These are phyloP conservation scores for Zygothrica quintamaculata DNA, from an alignment of 2,888 invertebrate genomes.

Conservation along the genomic window DNA sequence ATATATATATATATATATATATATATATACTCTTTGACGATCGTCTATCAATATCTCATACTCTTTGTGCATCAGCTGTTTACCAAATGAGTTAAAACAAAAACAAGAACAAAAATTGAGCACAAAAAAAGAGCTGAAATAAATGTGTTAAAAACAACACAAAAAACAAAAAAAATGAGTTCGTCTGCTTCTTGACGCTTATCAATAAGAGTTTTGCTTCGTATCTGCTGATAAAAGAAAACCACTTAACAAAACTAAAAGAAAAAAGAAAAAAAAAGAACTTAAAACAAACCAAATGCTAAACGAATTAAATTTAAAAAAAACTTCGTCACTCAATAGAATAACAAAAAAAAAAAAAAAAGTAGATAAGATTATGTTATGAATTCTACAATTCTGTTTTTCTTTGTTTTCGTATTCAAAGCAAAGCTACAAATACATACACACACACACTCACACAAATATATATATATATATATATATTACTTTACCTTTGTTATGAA, in stretches of 20 bases:
- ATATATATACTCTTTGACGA: too few relatives aligned
- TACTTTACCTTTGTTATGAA: too few relatives aligned
- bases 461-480: neutral
- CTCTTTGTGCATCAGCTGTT: conserved; percentile 34
- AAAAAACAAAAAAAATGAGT: too few relatives aligned
- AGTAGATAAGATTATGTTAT: conserved; percentile 35
- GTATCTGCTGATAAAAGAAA: conserved; percentile 44
- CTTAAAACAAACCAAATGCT: neutral
- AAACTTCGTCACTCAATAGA: conserved; percentile 29
- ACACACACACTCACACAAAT: neutral
- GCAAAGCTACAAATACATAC: neutral
- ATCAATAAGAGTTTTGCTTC: conserved; percentile 36
- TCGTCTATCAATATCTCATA: too few relatives aligned
- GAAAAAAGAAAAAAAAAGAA: neutral
- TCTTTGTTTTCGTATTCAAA: conserved; percentile 13
- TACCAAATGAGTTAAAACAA: conserved; percentile 1
- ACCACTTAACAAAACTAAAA: conserved; percentile 2
- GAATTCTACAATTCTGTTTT: neutral
- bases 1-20: too few relatives aligned
- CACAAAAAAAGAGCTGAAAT: neutral
- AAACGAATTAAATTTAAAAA: conserved; percentile 40
- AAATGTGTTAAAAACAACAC: conserved; percentile 11
- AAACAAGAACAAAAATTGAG: neutral
- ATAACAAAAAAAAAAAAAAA: conserved; percentile 4
- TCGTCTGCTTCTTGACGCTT: too few relatives aligned